Conservation (phyloP, 2,888 invertebrate species). For the Quadroppia sp. region DNA sequence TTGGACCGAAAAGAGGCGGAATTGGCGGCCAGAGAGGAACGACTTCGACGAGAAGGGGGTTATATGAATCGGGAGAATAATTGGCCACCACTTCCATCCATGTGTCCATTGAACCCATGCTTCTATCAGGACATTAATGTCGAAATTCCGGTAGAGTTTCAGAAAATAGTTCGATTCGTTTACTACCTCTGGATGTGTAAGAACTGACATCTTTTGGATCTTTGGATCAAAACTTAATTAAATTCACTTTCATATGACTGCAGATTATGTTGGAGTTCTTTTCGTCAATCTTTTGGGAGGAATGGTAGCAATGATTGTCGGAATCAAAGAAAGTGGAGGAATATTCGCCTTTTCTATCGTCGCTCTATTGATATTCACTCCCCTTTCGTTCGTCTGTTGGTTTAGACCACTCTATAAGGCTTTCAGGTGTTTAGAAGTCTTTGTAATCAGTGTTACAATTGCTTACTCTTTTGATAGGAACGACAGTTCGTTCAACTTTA, state of each 20-base stretch:
- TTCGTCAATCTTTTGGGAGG: conserved; percentile 80
- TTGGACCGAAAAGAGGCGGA: conserved; percentile 86
- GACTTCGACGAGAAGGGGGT: conserved; percentile 62
- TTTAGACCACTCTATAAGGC: conserved; percentile 99
- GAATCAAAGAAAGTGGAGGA: conserved; percentile 54
- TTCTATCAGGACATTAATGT: conserved; percentile 99
- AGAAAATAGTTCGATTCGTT: conserved; percentile 85
- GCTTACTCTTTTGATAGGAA: conserved; percentile 60
- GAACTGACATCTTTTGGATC: conserved; percentile 54
- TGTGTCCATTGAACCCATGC: conserved; percentile 87
- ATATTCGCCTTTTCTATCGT: conserved; percentile 83
- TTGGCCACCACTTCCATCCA: conserved; percentile 95
- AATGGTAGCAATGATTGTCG: conserved; percentile 63
- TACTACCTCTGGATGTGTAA: conserved; percentile 97
- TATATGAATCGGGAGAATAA: conserved; percentile 75
- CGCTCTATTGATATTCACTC: conserved; percentile 83
- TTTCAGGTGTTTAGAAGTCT: conserved; percentile 62
- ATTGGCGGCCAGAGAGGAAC: conserved; percentile 79
- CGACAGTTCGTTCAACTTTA: conserved; percentile 98
- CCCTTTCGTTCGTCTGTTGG: conserved; percentile 98
- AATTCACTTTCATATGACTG: not conserved
- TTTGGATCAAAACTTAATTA: not conserved
- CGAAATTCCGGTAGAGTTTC: conserved; percentile 96
- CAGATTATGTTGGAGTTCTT: conserved; percentile 83
- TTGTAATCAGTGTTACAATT: not conserved